Percentiles rank a stretch among this genome's conserved stretches.
phyloP scores from a whole-genome alignment of 2,888 invertebrate species.

The Drosophila mayaguana region DNA sequence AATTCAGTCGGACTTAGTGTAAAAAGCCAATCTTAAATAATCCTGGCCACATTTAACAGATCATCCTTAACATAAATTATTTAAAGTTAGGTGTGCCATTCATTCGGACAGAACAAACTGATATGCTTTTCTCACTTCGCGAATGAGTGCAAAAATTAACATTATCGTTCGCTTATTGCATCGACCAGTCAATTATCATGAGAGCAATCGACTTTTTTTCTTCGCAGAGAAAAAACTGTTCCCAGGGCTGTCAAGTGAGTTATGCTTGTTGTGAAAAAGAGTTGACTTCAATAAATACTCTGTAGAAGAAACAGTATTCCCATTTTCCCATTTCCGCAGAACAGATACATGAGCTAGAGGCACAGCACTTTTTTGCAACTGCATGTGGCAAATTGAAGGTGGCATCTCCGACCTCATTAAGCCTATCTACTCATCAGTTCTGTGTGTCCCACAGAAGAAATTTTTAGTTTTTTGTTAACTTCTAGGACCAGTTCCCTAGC shows the following conservation, averaged over 20 bases:
- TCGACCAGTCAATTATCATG: slow-evolving; percentile 1
- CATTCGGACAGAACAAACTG: not conserved
- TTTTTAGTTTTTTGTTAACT: not conserved
- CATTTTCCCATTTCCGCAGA: slow-evolving; percentile 1
- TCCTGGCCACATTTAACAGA: not conserved
- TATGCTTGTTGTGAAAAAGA: not conserved
- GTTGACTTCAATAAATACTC: not conserved
- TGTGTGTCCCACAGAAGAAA: not conserved
- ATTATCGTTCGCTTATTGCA: not conserved
- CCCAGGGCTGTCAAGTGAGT: not conserved
- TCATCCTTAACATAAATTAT: not conserved
- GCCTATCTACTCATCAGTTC: not conserved
- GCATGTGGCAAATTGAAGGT: not conserved
- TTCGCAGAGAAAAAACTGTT: not conserved
- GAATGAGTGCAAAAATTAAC: not conserved
- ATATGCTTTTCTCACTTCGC: not conserved
- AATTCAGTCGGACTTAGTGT: not conserved
- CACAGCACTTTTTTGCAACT: not conserved
- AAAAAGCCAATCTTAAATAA: not conserved
- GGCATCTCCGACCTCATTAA: not conserved
- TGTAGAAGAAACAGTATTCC: not conserved
- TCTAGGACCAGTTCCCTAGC: too few relatives aligned
- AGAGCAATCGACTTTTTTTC: not conserved
- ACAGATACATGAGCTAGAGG: not conserved
- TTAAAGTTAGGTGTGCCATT: too few relatives aligned